Base-by-base conservation (phyloP, 2,797 vertebrate species). In the Enteromius treurensis region DNA sequence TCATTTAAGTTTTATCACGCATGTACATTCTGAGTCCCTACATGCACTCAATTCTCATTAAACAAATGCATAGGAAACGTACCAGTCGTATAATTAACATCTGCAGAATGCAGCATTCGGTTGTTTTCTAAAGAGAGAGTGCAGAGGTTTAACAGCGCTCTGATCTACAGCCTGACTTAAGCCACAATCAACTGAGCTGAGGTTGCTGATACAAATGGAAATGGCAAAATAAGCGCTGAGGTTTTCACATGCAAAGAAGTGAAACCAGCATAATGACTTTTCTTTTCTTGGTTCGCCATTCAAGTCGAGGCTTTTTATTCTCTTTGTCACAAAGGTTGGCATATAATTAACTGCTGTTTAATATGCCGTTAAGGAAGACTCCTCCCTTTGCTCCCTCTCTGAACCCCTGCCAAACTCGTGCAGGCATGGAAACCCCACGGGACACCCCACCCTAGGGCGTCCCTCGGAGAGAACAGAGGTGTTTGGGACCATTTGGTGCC, bases 341-440 rank as follows among this genome's bases (percentile, higher is more conserved):
- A 93, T 95, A 94, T 95, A 95, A 95, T 95, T 95, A 95, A 95
- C 94, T 94, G 92, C 93, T 94, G 92, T 92, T 95, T 95, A 95
- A 95, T 95, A 94, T 95, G 94, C 94, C 92, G 92, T 94, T 87
- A 94, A 94, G 94, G 93, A 92, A 77, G 90, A 90, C 90, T 94
- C 92, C 92, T 94, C 93, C 92, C 93, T 91, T 89, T 92, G 94
- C 87, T 82, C 92, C 90, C 89, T 90, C 94, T 95, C 94, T 95
- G 94, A 95, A 95, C 93, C 93, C 91, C 88, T 91, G 91, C 93
- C 93, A 93, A 76, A 80, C 55, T 37, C 49, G 19, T 14, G 69
- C 62, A 15, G 11, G 37, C 69, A 23, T 90, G 94, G 93, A 94
- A 92, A 91, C 93, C 90, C 92, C 92, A 92, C 92, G 91, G 94